Base-by-base conservation (phyloP, 1,140 invertebrate genomes). In the Oedothorax gibbosus region DNA sequence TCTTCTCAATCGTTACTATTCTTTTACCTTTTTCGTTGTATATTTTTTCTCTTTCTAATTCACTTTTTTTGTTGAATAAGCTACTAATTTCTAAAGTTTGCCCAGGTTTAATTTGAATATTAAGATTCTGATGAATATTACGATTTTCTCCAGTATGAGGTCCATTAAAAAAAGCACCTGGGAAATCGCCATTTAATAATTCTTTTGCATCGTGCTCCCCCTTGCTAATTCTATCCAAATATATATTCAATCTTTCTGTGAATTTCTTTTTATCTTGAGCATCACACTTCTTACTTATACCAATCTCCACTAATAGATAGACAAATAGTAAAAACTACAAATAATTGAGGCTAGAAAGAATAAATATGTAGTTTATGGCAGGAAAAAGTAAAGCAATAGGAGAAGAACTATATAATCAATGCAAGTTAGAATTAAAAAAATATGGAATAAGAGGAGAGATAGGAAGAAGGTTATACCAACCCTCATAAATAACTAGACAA, bases 1-100 rank as follows among this genome's bases (percentile, higher is more conserved):
- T 60, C 57, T 60, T 60, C 57, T 60, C 57, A 60, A 60, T 60
- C 18, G 57, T 60, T 60, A 60, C 57, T 60, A 60, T 60, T 60
- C 57, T 60, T 60, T 60, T 8, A 60, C 9, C 57, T n/a, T n/a
- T n/a, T 15, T 60, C 18, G 9, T n/a, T 60, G 57, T 60, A 60
- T 60, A 60, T 60, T 60, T 60, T 60, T 60, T 4, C 57, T 60
- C 57, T 60, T 60, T 60, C 2, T 60, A 60, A 12, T n/a, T 60
- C 57, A 8, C 9, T 60, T 60, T 60, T 60, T 60, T 60, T n/a
- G 8, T 2, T 60, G 9, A 60, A 60, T 15, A 60, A n/a, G 18
- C 57, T 12, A 60, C 57, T 60, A 8, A n/a, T 60, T 60, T 60
- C 57, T 60, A 60, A 60, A 60, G 12, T 60, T 9, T 60, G 57